Base-by-base conservation (phyloP, 2,113 vertebrate genomes). In the Willisornis vidua region DNA sequence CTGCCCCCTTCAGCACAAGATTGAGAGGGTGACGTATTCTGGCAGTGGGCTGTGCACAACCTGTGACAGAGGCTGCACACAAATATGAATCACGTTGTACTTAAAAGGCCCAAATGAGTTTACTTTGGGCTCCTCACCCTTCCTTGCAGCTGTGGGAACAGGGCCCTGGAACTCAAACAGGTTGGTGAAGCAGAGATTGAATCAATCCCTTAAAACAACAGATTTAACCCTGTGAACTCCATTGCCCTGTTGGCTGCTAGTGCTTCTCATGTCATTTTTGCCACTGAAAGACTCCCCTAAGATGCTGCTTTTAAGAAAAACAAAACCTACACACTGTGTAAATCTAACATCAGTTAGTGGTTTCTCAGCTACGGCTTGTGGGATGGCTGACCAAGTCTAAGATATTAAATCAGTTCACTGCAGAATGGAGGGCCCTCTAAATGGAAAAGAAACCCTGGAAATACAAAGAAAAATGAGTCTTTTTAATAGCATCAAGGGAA, bases 221-320 rank as follows among this genome's bases (percentile, higher is more conserved):
- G 70, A 86, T 92, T 95, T 96, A 96, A 97, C 90, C 62, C 82
- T 93, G 75, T 88, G 73, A 93, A 85, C 35, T 77, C 74, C 49
- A 15, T 41, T 41, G 29, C 25, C 87, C 87, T 75, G 6, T 41
- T 86, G 62, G 73, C 65, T 91, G 48, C 58, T 75, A 33, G 66
- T 11, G 7, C 22, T 94, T 25, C 83, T 90, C 66, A 28, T 76
- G 71, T n/a, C 49, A 10, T 39, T 92, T 94, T 70, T 88, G 76
- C 74, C 55, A 87, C 70, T 48, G 14, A 90, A 45, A 91, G 49
- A 93, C 91, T 96, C 84, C 77, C 71, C 41, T 16, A 54, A 75
- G 87, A 93, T 85, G 82, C 24, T 83, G 67, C 37, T 97, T 95
- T 89, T 81, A 95, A 95, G 67, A 78, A 72, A 97, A 97, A 76